Evolutionary conservation across 2,797 vertebrate species (phyloP), one percentile per base, ranked within the genome.

Genomic region (Melanotaenia trifasciata): DNA sequence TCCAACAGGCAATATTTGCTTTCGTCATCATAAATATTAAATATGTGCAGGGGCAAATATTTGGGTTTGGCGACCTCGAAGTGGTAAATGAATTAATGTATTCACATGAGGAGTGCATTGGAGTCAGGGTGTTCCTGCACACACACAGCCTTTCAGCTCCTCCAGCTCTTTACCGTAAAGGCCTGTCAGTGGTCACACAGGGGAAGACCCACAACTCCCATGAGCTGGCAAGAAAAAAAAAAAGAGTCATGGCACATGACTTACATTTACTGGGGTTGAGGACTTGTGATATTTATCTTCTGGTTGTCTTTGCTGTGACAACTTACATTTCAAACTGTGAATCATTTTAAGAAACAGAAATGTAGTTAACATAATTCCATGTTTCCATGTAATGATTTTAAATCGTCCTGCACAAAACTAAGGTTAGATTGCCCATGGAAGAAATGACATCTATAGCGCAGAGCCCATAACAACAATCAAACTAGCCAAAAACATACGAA

Each of bases 21-120:
- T 93, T 93, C 86, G 86, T 94, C 93, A 94, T 94, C 94, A 95
- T 94, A 94, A 94, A 94, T 95, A 95, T 95, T 93, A 95, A 95
- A 94, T 93, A 94, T 92, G 87, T 78, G 80, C 85, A 83, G 78
- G 64, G 84, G 91, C 85, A 94, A 95, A 95, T 95, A 95, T 95
- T 94, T 95, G 86, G 89, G 89, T 94, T 94, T 89, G 91, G 89
- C 87, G 82, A 92, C 90, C 86, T 90, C 90, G 78, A 95, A 95
- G 94, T 93, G 90, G 90, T 88, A 90, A 92, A 93, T 95, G 94
- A 95, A 95, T 94, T 93, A 90, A 92, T 88, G 92, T 90, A 95
- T 95, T 95, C 92, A 93, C 74, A 86, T 11, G 65, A 81, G 81
- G 68, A 79, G 84, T 72, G 83, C 70, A 59, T 64, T 59, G 83